Evolutionary conservation across 2,797 vertebrate genomes (phyloP), one percentile per base, ranked within the genome.

Genomic region (Acrossocheilus wenchowensis): DNA sequence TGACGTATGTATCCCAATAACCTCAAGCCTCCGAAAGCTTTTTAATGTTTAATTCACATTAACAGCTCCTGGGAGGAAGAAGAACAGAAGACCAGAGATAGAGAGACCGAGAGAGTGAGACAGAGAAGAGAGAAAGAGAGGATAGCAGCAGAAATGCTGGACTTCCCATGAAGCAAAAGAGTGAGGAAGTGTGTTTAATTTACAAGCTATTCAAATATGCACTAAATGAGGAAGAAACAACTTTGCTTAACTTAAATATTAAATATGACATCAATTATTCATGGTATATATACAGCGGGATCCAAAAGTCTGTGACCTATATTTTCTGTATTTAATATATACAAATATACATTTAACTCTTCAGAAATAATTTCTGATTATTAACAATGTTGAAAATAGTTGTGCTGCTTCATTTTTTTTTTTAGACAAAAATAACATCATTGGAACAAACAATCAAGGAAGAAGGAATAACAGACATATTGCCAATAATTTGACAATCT

Each of bases 41-140:
- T 93, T 92, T 87, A 91, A 94, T 94, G 91, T 91, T 92, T 93
- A 92, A 94, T 94, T 93, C 92, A 94, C 88, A 87, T 88, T 84
- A 90, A 80, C 52, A 87, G 66, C 90, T 74, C 10, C 68, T 78
- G 72, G 69, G 84, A 71, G 82, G 74, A 69, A 88, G 78, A 90
- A 80, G 87, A 78, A 84, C 86, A 87, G 89, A 60, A 3, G 11
- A 86, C 57, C 85, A 87, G 57, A 89, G 62, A 88, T 89, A 87
- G 81, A 88, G 87, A 87, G 89, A 41, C 2, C 11, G 64, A 23
- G 14, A 64, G 23, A 75, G 19, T 50, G 39, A 36, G 41, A 78
- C 78, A 91, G 77, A 66, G 74, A 81, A 86, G 26, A 89, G 68
- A 89, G 80, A 88, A 36, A 39, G 26, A 71, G 52, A 64, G 80